Evolutionary conservation across 2,888 invertebrate species (phyloP), one percentile per base, ranked within the genome.

Genomic region (Peribatodes rhomboidaria): DNA sequence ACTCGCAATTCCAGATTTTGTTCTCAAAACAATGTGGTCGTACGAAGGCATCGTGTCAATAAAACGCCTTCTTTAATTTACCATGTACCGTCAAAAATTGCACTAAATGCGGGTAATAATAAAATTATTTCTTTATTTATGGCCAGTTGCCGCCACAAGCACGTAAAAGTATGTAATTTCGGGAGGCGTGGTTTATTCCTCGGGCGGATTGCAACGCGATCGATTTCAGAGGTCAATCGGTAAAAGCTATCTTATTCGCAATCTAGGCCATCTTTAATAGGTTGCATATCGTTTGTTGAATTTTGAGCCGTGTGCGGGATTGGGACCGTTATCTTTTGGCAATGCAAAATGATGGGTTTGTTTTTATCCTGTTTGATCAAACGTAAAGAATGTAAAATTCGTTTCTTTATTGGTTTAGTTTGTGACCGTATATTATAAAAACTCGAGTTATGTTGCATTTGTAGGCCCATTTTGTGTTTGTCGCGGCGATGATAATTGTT

Each of bases 221-320:
- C 81, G 82, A 83, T 84, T 85, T 82, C 80, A 74, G 84, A 85
- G 87, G 87, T 86, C 84, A 82, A 65, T 73, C 71, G 85, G 87
- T 88, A 87, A 81, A 69, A 73, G 77, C 73, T 77, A 74, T 80
- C 71, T 72, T 76, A 73, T 72, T 73, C 72, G 73, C 77, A 77
- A 88, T 85, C 84, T 82, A 78, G 84, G 84, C 72, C 84, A 87
- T 87, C 85, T 87, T 78, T 81, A 83, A 83, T 84, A 83, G 79
- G 76, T 71, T 27, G 27, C 6, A 27, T 27, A 4, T 80, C 80
- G 80, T 78, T 82, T 80, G 77, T 81, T 84, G 42, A 44, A 44
- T 44, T 55, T 55, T 55, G 84, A 85, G 82, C 83, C 78, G 79
- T 74, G 78, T 80, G 83, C 82, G 81, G 41, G 56, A 56, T 44